Evolutionary conservation across 2,113 vertebrate genomes (phyloP).

Genomic region (Ursus arctos): DNA sequence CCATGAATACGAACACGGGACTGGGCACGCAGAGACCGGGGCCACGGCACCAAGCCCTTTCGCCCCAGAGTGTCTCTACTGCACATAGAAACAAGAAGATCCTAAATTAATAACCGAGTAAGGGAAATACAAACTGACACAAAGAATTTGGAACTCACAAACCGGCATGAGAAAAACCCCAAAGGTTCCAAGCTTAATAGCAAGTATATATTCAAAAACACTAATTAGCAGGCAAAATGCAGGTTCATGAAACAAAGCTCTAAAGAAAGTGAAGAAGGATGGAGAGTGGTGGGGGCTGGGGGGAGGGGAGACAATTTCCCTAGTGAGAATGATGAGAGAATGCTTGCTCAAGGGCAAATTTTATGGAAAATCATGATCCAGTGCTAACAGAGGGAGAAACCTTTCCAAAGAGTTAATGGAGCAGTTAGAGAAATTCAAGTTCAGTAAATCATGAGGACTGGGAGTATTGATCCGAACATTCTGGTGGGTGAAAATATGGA

Average conservation of each 20-base stretch:
- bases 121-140: constrained; percentile 19
- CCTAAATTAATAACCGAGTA: neutral
- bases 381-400: constrained; percentile 80
- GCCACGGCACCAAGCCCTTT: neutral
- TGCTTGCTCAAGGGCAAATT: constrained; percentile 75
- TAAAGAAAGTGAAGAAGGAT: constrained; percentile 81
- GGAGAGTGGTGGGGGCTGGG: constrained; percentile 8
- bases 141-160: constrained; percentile 50
- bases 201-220: constrained; percentile 82
- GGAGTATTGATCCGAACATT: constrained; percentile 74
- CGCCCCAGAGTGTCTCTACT: neutral
- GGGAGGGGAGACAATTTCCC: constrained; percentile 68
- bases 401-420: constrained; percentile 80
- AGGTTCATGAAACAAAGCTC: constrained; percentile 69
- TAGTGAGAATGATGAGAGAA: constrained; percentile 77
- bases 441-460: constrained; percentile 80
- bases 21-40: neutral
- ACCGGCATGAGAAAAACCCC: constrained; percentile 64
- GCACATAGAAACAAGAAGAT: neutral
- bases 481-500: constrained; percentile 78
- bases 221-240: constrained; percentile 79
- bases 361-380: constrained; percentile 82
- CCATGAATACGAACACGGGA: neutral
- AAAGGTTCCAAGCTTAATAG: constrained; percentile 78
- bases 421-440: constrained; percentile 80